Evolutionary conservation across 2,888 invertebrate genomes (phyloP).

Genomic region (Tenthredo scrophulariae): DNA sequence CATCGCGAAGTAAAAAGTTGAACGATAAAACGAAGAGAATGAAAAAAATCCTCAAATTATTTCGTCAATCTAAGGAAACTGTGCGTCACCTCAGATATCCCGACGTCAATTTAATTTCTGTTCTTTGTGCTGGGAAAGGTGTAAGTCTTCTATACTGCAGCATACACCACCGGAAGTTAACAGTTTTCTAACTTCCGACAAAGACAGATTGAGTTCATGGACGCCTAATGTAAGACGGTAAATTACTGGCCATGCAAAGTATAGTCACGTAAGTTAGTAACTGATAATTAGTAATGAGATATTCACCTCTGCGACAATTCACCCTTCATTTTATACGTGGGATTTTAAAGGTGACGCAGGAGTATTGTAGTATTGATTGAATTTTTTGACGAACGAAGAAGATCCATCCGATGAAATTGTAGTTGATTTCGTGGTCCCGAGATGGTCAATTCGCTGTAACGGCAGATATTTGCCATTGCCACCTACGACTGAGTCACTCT

Average conservation of each 20-base stretch:
- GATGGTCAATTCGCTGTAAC: background rate
- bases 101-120: background rate
- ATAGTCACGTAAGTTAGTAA: slow-evolving; percentile 30
- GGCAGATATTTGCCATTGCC: slow-evolving; percentile 29
- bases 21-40: background rate
- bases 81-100: background rate
- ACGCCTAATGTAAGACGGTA: slow-evolving; percentile 56
- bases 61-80: background rate
- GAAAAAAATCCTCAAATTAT: background rate
- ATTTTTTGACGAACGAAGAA: background rate
- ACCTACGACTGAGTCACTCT: slow-evolving; percentile 47
- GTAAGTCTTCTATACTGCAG: background rate
- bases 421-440: background rate
- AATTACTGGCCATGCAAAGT: background rate
- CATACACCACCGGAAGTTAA: slow-evolving; percentile 58
- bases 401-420: background rate
- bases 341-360: background rate
- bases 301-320: background rate
- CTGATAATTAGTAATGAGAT: slow-evolving; percentile 35
- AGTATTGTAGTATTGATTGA: background rate
- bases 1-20: background rate
- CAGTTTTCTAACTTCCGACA: slow-evolving; percentile 62
- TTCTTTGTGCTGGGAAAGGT: slow-evolving; percentile 9
- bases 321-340: background rate
- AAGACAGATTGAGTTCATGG: slow-evolving; percentile 72